phyloP scores from a whole-genome alignment of 2,113 vertebrate genomes.

The Pteruthius melanotis region DNA sequence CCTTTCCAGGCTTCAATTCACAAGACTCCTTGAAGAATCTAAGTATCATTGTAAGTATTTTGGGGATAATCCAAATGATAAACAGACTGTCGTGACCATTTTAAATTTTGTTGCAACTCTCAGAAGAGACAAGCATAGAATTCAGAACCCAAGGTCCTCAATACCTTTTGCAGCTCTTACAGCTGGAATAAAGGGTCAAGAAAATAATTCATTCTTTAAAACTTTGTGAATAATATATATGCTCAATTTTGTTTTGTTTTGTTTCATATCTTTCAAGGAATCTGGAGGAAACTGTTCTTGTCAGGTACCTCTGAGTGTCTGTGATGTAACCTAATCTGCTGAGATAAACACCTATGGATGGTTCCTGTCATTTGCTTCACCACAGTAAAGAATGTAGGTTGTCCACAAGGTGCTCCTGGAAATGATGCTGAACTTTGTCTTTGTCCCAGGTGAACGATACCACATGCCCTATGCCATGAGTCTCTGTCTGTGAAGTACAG shows the following conservation, averaged over 20 bases:
- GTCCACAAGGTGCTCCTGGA: background rate
- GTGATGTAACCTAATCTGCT: background rate
- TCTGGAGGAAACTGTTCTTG: background rate
- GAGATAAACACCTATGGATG: background rate
- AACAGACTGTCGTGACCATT: background rate
- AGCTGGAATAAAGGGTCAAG: background rate
- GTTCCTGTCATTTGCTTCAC: background rate
- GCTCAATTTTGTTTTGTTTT: background rate
- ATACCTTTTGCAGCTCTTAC: background rate
- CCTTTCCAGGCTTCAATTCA: background rate
- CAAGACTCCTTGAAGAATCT: background rate
- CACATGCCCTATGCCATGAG: accelerated
- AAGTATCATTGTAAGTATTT: background rate
- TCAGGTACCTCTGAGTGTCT: background rate
- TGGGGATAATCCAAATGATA: background rate
- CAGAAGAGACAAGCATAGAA: background rate
- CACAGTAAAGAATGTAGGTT: accelerated
- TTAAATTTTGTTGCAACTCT: background rate
- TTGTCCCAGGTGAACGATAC: background rate
- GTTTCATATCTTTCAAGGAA: background rate
- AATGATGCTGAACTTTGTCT: background rate
- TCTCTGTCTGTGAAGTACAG: background rate
- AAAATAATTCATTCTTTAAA: background rate
- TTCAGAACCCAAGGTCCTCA: background rate
- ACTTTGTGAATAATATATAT: background rate